A percentile compares a stretch with the other conserved stretches of the same genome.
Evolutionary conservation across 2,888 invertebrate genomes (phyloP).

Genomic region (Heteromyza rotundicornis): DNA sequence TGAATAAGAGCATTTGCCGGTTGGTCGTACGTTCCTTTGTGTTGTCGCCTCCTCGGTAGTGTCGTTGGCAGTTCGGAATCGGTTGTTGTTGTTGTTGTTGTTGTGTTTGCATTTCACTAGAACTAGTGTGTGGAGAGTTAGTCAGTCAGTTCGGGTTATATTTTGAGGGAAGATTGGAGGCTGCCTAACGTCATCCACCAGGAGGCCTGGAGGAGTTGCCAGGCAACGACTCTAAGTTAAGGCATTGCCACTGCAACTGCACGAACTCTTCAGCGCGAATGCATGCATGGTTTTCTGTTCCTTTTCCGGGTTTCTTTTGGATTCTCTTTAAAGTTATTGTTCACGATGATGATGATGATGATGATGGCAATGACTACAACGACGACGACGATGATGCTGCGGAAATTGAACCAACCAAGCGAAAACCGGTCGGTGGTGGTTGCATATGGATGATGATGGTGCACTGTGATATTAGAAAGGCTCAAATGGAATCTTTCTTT

Average conservation of each 20-base stretch:
- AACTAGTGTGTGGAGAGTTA: not conserved
- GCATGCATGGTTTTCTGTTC: not conserved
- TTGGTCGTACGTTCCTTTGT: not conserved
- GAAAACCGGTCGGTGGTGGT: not conserved
- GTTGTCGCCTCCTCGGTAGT: too few relatives aligned
- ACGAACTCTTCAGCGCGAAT: not conserved
- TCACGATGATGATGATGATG: not conserved
- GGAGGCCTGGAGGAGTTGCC: not conserved
- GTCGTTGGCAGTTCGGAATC: too few relatives aligned
- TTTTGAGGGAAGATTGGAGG: too few relatives aligned
- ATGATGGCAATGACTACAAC: not conserved
- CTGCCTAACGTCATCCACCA: not conserved
- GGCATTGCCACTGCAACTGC: not conserved
- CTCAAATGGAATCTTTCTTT: not conserved
- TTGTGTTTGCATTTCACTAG: not conserved
- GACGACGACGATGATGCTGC: not conserved
- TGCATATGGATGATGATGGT: not conserved
- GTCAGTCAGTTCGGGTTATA: too few relatives aligned
- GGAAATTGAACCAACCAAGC: not conserved
- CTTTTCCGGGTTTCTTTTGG: not conserved
- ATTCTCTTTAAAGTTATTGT: not conserved
- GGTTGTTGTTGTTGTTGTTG: too few relatives aligned
- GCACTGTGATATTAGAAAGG: not conserved
- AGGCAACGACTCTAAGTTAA: not conserved
- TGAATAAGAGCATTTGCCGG: constrained; percentile 7